Evolutionary conservation across 2,797 vertebrate genomes (phyloP).

Genomic region (Silurus lanzhouensis): DNA sequence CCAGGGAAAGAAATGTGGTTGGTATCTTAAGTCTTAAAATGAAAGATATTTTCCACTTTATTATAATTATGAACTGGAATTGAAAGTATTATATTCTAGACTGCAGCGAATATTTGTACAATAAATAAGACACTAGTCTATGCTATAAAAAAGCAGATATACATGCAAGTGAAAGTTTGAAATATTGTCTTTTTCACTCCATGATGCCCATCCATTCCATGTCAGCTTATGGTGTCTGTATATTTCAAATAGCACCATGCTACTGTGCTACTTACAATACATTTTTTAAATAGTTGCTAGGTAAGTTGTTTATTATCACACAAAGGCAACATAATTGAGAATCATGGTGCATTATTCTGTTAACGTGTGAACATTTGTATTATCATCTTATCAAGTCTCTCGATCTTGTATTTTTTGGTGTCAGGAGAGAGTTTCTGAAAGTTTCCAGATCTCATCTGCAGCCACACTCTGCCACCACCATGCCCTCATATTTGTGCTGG

Average conservation of each 20-base stretch:
- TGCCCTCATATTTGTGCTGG: conserved; percentile 94
- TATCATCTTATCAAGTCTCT: background rate
- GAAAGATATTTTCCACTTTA: conserved; percentile 29
- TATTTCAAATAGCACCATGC: conserved; percentile 34
- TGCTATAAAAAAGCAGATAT: conserved; percentile 41
- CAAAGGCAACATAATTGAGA: conserved; percentile 49
- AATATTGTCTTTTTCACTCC: background rate
- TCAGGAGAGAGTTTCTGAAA: conserved; percentile 61
- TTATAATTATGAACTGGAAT: conserved; percentile 22
- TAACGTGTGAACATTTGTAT: background rate
- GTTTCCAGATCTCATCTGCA: conserved; percentile 84
- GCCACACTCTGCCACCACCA: conserved; percentile 93
- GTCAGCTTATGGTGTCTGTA: conserved; percentile 10
- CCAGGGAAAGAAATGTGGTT: background rate
- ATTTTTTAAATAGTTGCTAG: conserved; percentile 15
- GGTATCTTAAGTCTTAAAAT: background rate
- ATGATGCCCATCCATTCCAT: conserved; percentile 26
- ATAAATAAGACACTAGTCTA: conserved; percentile 38
- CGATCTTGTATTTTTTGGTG: background rate
- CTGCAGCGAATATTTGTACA: background rate
- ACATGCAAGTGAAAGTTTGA: conserved; percentile 22
- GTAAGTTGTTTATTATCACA: conserved; percentile 70
- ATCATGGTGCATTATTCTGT: conserved; percentile 6
- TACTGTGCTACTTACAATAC: conserved; percentile 13
- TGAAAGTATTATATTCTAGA: conserved; percentile 28